Percentiles rank a stretch among this genome's conserved stretches.
Evolutionary conservation across 2,797 vertebrate genomes (phyloP).

Genomic region (Halcyon leucocephala): DNA sequence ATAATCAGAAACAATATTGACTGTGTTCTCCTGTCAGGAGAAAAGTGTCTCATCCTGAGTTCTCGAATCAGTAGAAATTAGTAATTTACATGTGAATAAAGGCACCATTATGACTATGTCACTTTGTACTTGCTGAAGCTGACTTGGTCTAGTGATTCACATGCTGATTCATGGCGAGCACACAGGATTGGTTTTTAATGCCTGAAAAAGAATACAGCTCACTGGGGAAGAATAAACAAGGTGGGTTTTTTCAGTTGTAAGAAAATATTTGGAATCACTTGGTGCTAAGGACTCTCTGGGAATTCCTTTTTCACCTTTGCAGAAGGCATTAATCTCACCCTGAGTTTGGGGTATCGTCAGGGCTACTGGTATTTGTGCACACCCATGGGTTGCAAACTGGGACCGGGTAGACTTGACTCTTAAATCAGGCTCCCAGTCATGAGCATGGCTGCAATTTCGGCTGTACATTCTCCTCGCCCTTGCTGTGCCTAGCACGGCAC

Average conservation of each 20-base stretch:
- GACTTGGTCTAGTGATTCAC: conserved; percentile 21
- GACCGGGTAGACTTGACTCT: neutral
- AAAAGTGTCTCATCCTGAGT: conserved; percentile 12
- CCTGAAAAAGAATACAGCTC: neutral
- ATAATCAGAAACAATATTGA: neutral
- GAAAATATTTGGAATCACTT: neutral
- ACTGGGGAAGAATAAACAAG: neutral
- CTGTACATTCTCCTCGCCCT: neutral
- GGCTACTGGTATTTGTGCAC: neutral
- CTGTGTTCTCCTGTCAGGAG: neutral
- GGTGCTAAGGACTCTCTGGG: neutral
- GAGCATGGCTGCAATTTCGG: neutral
- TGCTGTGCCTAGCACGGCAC: neutral
- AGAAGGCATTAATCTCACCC: neutral
- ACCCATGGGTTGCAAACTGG: neutral
- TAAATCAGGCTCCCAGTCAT: neutral
- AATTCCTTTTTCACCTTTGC: neutral
- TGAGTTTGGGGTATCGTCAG: neutral
- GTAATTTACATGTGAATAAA: conserved; percentile 34
- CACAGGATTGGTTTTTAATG: conserved; percentile 19
- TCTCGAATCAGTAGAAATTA: conserved; percentile 47
- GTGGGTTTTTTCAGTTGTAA: neutral
- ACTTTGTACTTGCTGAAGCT: neutral
- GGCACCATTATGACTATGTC: neutral
- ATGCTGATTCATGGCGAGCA: neutral